Percentiles rank a stretch among this genome's conserved stretches.
phyloP scores from a whole-genome alignment of 2,888 invertebrate genomes.

The Coelopa pilipes region DNA sequence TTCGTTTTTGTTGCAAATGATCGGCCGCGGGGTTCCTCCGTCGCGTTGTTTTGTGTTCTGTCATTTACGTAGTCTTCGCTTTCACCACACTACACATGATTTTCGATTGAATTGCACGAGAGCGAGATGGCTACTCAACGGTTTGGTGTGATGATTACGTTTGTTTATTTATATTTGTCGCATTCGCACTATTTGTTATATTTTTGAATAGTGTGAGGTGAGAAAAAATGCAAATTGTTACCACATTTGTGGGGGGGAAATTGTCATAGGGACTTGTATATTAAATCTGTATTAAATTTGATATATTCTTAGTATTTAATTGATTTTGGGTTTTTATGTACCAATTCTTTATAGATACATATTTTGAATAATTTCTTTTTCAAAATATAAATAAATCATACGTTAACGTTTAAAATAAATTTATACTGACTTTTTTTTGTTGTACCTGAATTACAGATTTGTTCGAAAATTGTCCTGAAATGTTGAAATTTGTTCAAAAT shows the following conservation, averaged over 20 bases:
- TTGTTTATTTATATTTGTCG: conserved; percentile 11
- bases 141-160: too few relatives aligned
- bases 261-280: not conserved
- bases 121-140: conserved; percentile 16
- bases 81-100: conserved; percentile 10
- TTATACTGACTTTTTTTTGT: too few relatives aligned
- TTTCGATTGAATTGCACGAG: not conserved
- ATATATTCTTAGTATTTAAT: not conserved
- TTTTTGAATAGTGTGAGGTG: not conserved
- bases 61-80: conserved; percentile 9
- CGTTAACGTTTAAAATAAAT: too few relatives aligned
- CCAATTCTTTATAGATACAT: too few relatives aligned
- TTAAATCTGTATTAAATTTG: not conserved
- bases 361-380: too few relatives aligned
- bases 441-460: too few relatives aligned
- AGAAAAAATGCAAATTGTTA: not conserved
- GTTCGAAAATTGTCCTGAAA: too few relatives aligned
- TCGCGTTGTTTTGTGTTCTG: not conserved
- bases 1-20: conserved; percentile 18
- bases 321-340: too few relatives aligned
- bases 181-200: conserved; percentile 6
- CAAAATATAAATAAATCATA: too few relatives aligned
- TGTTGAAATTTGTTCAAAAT: too few relatives aligned
- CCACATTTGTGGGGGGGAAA: not conserved
- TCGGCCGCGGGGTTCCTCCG: not conserved